These are phyloP conservation scores for Scophthalmus maximus DNA, from an alignment of 2,113 vertebrate species.

Conservation along the genomic window DNA sequence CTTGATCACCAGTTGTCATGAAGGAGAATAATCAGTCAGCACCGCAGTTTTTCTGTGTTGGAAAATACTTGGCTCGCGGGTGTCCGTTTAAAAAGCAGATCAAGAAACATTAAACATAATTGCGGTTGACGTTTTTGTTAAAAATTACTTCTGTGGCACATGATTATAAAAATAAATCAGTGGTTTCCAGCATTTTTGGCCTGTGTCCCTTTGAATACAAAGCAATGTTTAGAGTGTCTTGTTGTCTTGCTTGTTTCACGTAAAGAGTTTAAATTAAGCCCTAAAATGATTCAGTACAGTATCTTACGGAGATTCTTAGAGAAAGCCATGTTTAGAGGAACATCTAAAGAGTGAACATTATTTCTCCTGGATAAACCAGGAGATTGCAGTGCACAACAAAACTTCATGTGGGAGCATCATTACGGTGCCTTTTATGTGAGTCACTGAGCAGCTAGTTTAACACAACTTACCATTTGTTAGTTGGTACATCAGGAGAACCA, in stretches of 20 bases:
- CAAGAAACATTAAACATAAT: too few species aligned
- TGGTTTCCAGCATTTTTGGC: background rate
- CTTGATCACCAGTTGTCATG: conserved; percentile 7
- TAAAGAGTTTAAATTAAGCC: too few species aligned
- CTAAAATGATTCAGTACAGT: background rate
- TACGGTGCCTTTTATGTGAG: background rate
- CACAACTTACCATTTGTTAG: too few species aligned
- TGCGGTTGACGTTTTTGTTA: too few species aligned
- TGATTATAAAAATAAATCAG: background rate
- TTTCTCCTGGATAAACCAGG: background rate
- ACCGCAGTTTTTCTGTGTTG: background rate
- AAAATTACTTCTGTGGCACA: too few species aligned
- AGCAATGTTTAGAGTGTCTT: background rate
- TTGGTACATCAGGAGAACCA: background rate
- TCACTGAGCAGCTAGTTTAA: background rate
- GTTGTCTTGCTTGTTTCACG: background rate
- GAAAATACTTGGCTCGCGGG: background rate
- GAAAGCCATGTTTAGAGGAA: background rate
- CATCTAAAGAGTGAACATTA: too few species aligned
- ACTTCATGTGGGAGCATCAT: background rate
- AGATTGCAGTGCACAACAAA: background rate
- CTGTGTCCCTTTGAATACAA: background rate
- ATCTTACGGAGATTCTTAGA: background rate
- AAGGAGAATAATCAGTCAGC: background rate
- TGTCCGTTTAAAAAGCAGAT: background rate